Evolutionary conservation across 2,113 vertebrate species (phyloP).

Genomic region (Heterotis niloticus): DNA sequence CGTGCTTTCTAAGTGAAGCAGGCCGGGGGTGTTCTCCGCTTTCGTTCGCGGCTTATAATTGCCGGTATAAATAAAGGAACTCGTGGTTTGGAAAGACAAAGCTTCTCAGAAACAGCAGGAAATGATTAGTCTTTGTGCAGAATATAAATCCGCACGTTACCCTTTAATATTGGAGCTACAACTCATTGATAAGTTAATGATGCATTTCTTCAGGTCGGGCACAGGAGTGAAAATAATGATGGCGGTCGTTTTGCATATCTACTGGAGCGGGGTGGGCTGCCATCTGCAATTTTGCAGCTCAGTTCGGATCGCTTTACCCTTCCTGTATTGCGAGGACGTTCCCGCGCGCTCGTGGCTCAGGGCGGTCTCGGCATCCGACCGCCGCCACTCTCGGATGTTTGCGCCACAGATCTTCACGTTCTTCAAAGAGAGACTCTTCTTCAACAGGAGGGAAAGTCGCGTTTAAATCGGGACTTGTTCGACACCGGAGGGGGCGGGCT

Average conservation of each 20-base stretch:
- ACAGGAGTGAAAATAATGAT: constrained; percentile 50
- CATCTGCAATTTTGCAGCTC: constrained; percentile 71
- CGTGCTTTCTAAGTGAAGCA: too few species aligned
- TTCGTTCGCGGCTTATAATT: too few species aligned
- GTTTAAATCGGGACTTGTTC: too few species aligned
- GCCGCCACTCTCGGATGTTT: constrained; percentile 29
- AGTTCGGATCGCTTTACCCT: constrained; percentile 61
- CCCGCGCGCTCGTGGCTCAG: constrained; percentile 58
- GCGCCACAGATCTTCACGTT: constrained; percentile 28
- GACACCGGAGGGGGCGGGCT: too few species aligned
- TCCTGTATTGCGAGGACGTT: constrained; percentile 48
- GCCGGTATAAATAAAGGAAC: too few species aligned
- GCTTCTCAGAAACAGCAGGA: too few species aligned
- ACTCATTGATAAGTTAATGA: constrained; percentile 67
- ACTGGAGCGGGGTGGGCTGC: constrained; percentile 54
- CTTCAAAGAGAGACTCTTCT: constrained; percentile 27
- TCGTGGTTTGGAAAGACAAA: too few species aligned
- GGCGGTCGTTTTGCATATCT: constrained; percentile 64
- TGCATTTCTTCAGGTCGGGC: constrained; percentile 57
- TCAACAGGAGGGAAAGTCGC: constrained; percentile 25
- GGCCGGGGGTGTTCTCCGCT: too few species aligned
- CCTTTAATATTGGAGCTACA: constrained; percentile 46
- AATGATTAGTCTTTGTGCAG: constrained; percentile 37
- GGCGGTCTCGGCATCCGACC: background rate
- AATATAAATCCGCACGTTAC: constrained; percentile 50